These are phyloP conservation scores for Spodoptera litura DNA, from an alignment of 1,140 invertebrate species.

Conservation along the genomic window DNA sequence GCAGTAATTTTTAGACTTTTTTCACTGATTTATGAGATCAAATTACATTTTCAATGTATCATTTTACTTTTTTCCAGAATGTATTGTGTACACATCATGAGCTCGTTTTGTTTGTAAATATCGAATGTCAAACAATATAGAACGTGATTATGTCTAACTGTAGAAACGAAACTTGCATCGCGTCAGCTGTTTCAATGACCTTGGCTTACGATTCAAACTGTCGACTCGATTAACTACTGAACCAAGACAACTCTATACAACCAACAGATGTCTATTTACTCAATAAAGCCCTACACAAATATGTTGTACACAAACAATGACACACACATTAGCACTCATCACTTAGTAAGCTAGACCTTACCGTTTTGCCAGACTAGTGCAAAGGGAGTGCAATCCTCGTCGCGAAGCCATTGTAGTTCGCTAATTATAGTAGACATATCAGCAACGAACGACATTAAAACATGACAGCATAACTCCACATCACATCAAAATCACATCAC, in stretches of 20 bases:
- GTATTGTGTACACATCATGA: no score
- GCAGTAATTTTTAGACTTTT: no score
- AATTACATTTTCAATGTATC: no score
- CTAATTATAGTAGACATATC: conserved; percentile 84
- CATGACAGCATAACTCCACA: conserved; percentile 78
- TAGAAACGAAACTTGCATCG: no score
- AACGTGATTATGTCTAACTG: no score
- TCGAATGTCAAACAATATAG: no score
- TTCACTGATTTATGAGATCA: no score
- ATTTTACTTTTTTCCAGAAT: no score
- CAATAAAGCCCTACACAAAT: conserved; percentile 1
- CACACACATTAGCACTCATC: conserved; percentile 26
- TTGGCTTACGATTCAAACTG: background rate
- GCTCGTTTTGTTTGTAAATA: no score
- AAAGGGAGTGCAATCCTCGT: conserved; percentile 74
- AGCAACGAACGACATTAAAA: conserved; percentile 81
- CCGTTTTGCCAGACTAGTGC: conserved; percentile 83
- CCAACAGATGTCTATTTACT: conserved; percentile 1
- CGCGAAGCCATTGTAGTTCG: conserved; percentile 82
- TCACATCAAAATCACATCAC: conserved; percentile 77
- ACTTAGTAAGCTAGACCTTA: conserved; percentile 50
- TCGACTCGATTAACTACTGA: background rate
- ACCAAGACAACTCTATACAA: background rate
- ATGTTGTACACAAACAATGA: background rate
- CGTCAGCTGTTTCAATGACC: no score